Conservation (phyloP, 2,113 vertebrate genomes). For the Oryzias melastigma region DNA sequence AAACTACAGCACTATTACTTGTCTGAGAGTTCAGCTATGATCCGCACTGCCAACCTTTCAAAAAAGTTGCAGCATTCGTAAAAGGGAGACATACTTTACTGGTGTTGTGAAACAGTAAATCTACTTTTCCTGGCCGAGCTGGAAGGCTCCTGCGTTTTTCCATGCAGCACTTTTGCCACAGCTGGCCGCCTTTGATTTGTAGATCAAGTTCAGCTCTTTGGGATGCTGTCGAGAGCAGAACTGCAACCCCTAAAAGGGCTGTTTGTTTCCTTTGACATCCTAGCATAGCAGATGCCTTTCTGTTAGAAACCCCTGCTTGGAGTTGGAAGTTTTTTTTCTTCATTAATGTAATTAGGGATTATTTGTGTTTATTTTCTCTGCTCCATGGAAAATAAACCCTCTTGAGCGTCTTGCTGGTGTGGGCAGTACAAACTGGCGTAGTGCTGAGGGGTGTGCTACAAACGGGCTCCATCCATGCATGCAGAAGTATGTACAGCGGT, state of each 20-base stretch:
- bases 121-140: conserved; percentile 42
- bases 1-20: conserved; percentile 2
- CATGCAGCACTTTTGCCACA: conserved; percentile 51
- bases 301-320: conserved; percentile 43
- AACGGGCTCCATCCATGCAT: conserved; percentile 3
- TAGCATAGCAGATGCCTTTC: conserved; percentile 65
- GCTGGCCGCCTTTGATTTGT: conserved; percentile 62
- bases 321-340: conserved; percentile 7
- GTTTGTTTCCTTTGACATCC: conserved; percentile 69
- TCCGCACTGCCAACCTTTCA: conserved; percentile 5
- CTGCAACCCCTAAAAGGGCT: conserved; percentile 47
- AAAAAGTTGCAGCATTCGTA: conserved; percentile 27
- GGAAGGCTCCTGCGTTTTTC: conserved; percentile 55
- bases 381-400: conserved; percentile 51
- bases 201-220: conserved; percentile 52
- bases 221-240: conserved; percentile 52
- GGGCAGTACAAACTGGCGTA: conserved; percentile 9
- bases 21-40: conserved; percentile 4
- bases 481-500: conserved; percentile 3
- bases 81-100: conserved; percentile 23
- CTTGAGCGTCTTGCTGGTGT: conserved; percentile 14
- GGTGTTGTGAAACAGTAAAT: conserved; percentile 44
- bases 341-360: conserved; percentile 43
- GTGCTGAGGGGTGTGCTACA: conserved; percentile 7
- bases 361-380: conserved; percentile 60